A percentile compares a stretch with the other conserved stretches of the same genome.
phyloP scores from a whole-genome alignment of 2,113 vertebrate species.

The Apteryx owenii region DNA sequence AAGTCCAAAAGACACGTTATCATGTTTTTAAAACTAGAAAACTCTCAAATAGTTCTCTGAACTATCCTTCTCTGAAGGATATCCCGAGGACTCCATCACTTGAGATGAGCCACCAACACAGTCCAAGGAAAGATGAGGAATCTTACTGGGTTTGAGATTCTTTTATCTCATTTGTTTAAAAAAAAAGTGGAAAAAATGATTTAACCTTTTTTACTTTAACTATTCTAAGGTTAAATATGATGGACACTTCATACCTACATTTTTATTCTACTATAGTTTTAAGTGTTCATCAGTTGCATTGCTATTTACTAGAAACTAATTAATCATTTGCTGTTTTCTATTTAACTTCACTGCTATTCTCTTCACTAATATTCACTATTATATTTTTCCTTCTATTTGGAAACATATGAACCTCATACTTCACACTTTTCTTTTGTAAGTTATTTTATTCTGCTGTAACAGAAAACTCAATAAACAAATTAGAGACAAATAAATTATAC shows the following conservation, averaged over 20 bases:
- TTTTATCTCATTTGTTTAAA: neutral
- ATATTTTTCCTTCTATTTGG: neutral
- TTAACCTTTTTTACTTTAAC: constrained; percentile 9
- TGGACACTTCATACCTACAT: neutral
- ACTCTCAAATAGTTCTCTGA: neutral
- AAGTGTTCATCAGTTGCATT: neutral
- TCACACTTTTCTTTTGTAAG: neutral
- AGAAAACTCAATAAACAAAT: neutral
- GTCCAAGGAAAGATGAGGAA: neutral
- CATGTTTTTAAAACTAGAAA: neutral
- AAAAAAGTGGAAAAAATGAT: neutral
- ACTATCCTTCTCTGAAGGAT: neutral
- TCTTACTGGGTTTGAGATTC: neutral
- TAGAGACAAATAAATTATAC: neutral
- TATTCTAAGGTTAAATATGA: neutral
- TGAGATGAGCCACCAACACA: neutral
- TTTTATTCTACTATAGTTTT: neutral
- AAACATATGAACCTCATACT: neutral
- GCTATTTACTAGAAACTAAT: neutral
- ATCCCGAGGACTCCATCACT: neutral
- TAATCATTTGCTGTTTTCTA: constrained; percentile 14
- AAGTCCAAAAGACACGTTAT: neutral
- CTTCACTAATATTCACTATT: neutral
- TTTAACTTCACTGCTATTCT: neutral
- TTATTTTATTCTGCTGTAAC: neutral